Evolutionary conservation across 2,797 vertebrate genomes (phyloP).

Genomic region (Rousettus madagascariensis): DNA sequence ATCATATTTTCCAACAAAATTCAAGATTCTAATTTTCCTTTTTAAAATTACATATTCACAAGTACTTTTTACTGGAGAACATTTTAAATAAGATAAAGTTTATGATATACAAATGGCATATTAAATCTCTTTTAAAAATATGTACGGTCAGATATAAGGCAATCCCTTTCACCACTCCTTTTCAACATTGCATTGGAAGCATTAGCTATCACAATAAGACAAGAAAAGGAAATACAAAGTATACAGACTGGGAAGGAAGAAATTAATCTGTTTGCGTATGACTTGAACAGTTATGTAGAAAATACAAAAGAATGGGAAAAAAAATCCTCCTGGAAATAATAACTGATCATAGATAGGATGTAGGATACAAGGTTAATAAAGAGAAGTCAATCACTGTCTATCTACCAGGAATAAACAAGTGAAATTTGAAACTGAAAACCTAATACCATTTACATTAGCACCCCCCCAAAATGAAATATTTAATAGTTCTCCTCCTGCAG

Average conservation of each 20-base stretch:
- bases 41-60: neutral
- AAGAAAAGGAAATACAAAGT: neutral
- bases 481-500: no score
- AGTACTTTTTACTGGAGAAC: neutral
- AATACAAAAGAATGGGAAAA: no score
- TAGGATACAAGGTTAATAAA: neutral
- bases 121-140: neutral
- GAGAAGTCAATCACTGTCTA: neutral
- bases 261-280: no score
- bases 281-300: no score
- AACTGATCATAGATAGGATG: neutral
- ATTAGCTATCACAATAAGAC: neutral
- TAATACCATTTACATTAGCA: no score
- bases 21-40: neutral
- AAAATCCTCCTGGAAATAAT: neutral
- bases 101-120: neutral
- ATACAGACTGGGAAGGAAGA: no score
- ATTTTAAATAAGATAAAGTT: neutral
- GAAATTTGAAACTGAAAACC: no score
- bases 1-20: neutral
- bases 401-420: neutral
- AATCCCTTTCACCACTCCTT: neutral
- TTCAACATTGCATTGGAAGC: neutral
- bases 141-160: neutral
- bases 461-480: no score